A percentile compares a stretch with the other conserved stretches of the same genome.
Evolutionary conservation across 2,888 invertebrate species (phyloP).

Genomic region (Lithosia quadra): DNA sequence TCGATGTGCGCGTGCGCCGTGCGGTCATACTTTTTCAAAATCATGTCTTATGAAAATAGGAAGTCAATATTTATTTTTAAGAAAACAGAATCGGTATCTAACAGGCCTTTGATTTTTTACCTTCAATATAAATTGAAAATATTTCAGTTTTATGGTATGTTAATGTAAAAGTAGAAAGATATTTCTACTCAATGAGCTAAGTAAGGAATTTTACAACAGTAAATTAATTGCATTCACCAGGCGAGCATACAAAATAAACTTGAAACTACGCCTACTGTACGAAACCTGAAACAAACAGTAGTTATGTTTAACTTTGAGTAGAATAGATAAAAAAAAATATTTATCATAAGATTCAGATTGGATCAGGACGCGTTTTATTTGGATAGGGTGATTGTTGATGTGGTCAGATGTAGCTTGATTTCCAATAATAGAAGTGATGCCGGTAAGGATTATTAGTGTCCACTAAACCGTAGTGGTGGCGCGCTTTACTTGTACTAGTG

Average conservation of each 20-base stretch:
- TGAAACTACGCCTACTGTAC: conserved; percentile 19
- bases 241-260: conserved; percentile 34
- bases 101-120: neutral
- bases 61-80: too few relatives aligned
- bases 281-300: conserved; percentile 27
- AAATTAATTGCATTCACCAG: conserved; percentile 41
- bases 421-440: too few relatives aligned
- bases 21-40: too few relatives aligned
- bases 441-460: too few relatives aligned
- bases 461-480: too few relatives aligned
- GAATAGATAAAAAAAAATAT: neutral
- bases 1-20: neutral
- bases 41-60: too few relatives aligned
- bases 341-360: too few relatives aligned
- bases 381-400: too few relatives aligned
- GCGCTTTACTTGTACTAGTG: too few relatives aligned
- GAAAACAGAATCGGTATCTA: too few relatives aligned
- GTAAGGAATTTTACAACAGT: conserved; percentile 31
- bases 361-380: too few relatives aligned
- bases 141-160: neutral
- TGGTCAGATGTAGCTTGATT: too few relatives aligned
- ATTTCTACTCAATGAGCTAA: conserved; percentile 42
- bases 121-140: neutral
- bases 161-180: conserved; percentile 31
- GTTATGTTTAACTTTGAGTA: neutral